A percentile compares a stretch with the other conserved stretches of the same genome.
phyloP scores from a whole-genome alignment of 2,113 vertebrate species.

The Mus musculus region DNA sequence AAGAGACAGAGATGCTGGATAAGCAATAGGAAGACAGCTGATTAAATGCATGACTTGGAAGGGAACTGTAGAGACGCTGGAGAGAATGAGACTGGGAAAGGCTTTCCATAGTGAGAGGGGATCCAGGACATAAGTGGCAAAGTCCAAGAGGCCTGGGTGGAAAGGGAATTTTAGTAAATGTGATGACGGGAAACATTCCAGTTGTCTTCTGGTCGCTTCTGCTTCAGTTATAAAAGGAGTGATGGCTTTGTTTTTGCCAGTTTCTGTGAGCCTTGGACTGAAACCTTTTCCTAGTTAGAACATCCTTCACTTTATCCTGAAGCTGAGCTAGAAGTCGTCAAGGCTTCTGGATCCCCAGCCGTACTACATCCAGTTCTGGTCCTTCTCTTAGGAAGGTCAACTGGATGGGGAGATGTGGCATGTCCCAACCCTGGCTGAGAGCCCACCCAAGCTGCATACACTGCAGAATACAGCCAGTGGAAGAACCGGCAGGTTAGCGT shows the following conservation, averaged over 20 bases:
- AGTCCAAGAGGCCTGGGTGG: not conserved
- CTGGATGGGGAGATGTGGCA: not conserved
- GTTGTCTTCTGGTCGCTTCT: not conserved
- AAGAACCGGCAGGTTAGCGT: not conserved
- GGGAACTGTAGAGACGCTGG: not conserved
- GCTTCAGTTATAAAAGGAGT: slow-evolving; percentile 14
- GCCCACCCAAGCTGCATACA: not conserved
- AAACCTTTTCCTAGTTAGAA: not conserved
- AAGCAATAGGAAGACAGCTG: not conserved
- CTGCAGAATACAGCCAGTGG: not conserved
- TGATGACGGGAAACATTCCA: not conserved
- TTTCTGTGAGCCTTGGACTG: not conserved
- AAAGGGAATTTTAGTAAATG: not conserved
- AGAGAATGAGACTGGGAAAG: not conserved
- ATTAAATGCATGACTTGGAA: not conserved
- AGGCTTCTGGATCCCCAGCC: not conserved
- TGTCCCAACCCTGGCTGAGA: not conserved
- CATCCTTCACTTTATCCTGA: not conserved
- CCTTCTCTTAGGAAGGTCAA: not conserved
- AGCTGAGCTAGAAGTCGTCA: not conserved
- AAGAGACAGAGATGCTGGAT: not conserved
- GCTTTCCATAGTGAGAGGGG: not conserved
- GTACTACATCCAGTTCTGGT: not conserved
- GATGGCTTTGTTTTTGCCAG: not conserved
- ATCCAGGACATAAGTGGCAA: not conserved